Evolutionary conservation across 2,797 vertebrate genomes (phyloP).

Genomic region (Acipenser transmontanus): DNA sequence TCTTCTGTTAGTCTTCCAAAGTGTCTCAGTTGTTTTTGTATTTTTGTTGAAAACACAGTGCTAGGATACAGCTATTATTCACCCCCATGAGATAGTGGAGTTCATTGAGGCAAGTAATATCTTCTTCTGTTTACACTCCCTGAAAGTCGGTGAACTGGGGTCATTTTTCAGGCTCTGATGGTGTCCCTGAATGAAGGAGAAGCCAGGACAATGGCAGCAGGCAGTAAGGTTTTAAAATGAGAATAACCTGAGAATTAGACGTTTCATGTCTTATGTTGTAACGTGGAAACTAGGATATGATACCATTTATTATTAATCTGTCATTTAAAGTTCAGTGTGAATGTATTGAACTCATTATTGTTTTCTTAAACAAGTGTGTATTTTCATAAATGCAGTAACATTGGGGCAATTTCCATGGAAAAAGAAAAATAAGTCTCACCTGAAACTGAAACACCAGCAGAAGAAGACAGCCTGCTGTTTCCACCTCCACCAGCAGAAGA

Average conservation of each 20-base stretch:
- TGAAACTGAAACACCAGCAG: too few species aligned
- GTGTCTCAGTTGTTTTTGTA: slow-evolving; percentile 50
- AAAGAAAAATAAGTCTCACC: too few species aligned
- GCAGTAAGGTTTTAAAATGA: slow-evolving; percentile 25
- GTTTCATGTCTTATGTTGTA: too few species aligned
- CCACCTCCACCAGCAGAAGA: too few species aligned
- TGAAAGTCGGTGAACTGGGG: slow-evolving; percentile 45
- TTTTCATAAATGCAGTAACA: too few species aligned
- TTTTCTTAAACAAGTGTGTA: too few species aligned
- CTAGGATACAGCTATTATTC: slow-evolving; percentile 61
- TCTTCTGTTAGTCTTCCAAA: slow-evolving; percentile 43
- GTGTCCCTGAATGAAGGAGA: slow-evolving; percentile 40
- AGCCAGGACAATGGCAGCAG: slow-evolving; percentile 16
- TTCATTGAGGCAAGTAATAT: slow-evolving; percentile 55
- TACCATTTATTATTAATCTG: too few species aligned
- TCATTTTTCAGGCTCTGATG: slow-evolving; percentile 44
- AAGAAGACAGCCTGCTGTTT: too few species aligned
- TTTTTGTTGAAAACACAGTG: slow-evolving; percentile 41
- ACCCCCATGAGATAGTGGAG: slow-evolving; percentile 56
- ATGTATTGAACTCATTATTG: too few species aligned
- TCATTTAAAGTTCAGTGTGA: too few species aligned
- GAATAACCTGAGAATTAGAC: slow-evolving; percentile 36
- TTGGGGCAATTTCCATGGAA: too few species aligned
- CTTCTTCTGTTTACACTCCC: slow-evolving; percentile 59
- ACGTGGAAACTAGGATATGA: too few species aligned